These are phyloP conservation scores for Theonella swinhoei DNA, from an alignment of 37 sponge, comb jelly and placozoan genomes.

Conservation along the genomic window DNA sequence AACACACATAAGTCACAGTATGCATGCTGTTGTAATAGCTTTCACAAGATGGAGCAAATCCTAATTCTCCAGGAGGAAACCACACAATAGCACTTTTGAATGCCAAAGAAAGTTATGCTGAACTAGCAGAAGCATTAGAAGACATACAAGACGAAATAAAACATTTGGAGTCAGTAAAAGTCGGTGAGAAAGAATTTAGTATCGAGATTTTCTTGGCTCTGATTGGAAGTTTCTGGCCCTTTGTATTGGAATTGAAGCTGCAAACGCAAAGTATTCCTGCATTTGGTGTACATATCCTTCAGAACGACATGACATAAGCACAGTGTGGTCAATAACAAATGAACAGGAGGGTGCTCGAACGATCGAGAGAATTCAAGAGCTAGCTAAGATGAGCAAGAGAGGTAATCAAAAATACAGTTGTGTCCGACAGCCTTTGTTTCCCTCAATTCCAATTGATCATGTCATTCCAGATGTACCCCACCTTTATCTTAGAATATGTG, in stretches of 20 bases:
- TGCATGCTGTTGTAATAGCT: conserved; percentile 2
- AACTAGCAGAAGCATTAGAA: background rate
- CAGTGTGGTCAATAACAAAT: conserved; percentile 2
- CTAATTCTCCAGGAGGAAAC: background rate
- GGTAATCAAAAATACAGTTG: background rate
- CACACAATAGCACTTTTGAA: conserved; percentile 10
- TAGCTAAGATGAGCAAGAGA: background rate
- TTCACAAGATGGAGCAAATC: background rate
- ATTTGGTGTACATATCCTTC: conserved; percentile 28
- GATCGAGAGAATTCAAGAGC: background rate
- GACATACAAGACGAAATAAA: conserved; percentile 15
- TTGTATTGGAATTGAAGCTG: conserved; percentile 8
- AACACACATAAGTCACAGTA: background rate
- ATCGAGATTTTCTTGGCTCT: background rate
- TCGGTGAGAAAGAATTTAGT: background rate
- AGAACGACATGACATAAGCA: background rate
- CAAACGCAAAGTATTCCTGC: conserved; percentile 10
- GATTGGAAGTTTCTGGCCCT: conserved; percentile 23
- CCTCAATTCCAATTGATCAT: background rate
- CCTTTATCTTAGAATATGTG: conserved; percentile 14
- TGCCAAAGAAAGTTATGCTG: background rate
- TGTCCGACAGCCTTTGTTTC: background rate
- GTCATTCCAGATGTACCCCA: conserved; percentile 15
- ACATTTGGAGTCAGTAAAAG: background rate
- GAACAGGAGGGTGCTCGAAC: background rate